Evolutionary conservation across 2,797 vertebrate species (phyloP).

Genomic region (Botia kubotai): DNA sequence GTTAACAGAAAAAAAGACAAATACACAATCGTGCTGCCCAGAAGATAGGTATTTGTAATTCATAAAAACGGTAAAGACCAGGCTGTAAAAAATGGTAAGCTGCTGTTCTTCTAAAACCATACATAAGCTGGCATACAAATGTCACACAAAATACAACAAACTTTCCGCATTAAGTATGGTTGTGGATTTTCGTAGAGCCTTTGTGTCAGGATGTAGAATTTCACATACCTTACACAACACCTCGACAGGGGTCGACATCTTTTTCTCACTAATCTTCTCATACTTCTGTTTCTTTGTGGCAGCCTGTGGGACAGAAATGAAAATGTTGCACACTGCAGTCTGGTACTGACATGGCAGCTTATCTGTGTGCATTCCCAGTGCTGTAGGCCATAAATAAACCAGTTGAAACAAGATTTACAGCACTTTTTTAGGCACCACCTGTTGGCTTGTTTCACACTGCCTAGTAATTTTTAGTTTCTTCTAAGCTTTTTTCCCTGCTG

Average conservation of each 20-base stretch:
- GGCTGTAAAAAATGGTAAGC: too few species aligned
- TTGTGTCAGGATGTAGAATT: neutral
- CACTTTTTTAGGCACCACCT: slow-evolving; percentile 38
- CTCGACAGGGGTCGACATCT: slow-evolving; percentile 99
- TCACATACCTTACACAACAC: slow-evolving; percentile 95
- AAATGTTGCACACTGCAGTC: slow-evolving; percentile 58
- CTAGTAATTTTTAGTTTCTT: neutral
- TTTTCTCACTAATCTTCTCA: slow-evolving; percentile 99
- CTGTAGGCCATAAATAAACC: slow-evolving; percentile 25
- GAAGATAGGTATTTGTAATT: neutral
- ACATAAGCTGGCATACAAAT: too few species aligned
- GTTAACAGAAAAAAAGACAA: neutral
- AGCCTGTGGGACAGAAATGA: slow-evolving; percentile 82
- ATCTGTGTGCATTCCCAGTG: slow-evolving; percentile 12
- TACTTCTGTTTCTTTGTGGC: slow-evolving; percentile 99
- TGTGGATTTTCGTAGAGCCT: neutral
- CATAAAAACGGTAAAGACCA: neutral
- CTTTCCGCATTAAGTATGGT: neutral
- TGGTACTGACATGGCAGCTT: slow-evolving; percentile 24
- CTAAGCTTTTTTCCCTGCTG: neutral
- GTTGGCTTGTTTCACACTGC: slow-evolving; percentile 13
- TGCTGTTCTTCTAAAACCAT: too few species aligned
- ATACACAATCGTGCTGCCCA: neutral
- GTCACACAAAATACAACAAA: too few species aligned
- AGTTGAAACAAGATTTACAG: slow-evolving; percentile 31